Evolutionary conservation across 2,888 invertebrate genomes (phyloP).

Genomic region (Bombylius major): DNA sequence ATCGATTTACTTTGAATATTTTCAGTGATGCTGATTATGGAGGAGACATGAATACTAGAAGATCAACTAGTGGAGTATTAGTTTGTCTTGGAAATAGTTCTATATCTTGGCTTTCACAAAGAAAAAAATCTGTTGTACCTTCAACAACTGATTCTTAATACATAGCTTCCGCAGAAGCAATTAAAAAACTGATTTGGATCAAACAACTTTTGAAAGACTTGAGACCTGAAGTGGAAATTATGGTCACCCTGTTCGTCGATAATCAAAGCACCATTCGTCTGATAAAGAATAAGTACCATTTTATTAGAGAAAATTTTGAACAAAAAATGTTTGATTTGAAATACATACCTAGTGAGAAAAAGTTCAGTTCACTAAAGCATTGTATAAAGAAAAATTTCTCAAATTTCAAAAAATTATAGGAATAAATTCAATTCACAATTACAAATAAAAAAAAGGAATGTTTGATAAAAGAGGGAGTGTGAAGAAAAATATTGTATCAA

Average conservation of each 20-base stretch:
- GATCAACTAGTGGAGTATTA: slow-evolving; percentile 10
- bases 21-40: slow-evolving; percentile 13
- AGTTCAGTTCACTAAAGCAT: slow-evolving; percentile 1
- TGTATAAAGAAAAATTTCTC: no score
- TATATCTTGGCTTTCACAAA: slow-evolving; percentile 6
- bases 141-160: slow-evolving; percentile 19
- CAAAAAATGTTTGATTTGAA: slow-evolving; percentile 1
- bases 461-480: no score
- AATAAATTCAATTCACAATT: no score
- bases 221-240: no score
- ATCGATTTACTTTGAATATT: background rate
- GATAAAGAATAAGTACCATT: slow-evolving; percentile 6
- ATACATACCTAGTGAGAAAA: slow-evolving; percentile 3
- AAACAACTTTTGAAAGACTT: background rate
- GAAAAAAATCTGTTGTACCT: slow-evolving; percentile 16
- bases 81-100: slow-evolving; percentile 3
- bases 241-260: no score
- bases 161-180: slow-evolving; percentile 15
- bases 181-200: slow-evolving; percentile 14
- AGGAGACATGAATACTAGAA: slow-evolving; percentile 9
- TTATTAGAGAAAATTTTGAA: slow-evolving; percentile 5
- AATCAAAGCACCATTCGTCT: background rate
- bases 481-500: no score
- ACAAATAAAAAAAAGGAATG: no score
- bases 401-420: no score